These are phyloP conservation scores for Hippasteria phrygiana DNA, from an alignment of 53 echinoderm and acorn worm species.

Conservation along the genomic window DNA sequence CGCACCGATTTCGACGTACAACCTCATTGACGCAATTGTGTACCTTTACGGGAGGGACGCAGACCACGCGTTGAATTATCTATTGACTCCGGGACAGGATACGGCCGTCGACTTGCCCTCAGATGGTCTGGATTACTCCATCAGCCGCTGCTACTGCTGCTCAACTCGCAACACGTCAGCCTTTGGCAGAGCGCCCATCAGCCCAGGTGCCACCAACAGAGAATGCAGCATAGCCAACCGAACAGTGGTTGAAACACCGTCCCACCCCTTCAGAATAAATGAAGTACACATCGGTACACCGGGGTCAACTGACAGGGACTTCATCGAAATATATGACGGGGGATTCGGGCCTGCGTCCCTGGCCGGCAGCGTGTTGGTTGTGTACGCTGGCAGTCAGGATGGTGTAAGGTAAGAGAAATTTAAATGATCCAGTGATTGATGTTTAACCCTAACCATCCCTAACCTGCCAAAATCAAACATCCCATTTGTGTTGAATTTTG, in stretches of 20 bases:
- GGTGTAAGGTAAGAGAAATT: not conserved
- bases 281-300: not conserved
- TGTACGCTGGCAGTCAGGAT: not conserved
- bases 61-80: not conserved
- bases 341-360: not conserved
- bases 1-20: not conserved
- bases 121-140: not conserved
- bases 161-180: not conserved
- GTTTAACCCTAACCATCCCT: no score
- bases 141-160: conserved; percentile 49
- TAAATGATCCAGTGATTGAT: no score
- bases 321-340: not conserved
- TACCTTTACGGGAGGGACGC: not conserved
- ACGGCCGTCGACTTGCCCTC: not conserved
- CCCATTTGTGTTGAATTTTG: no score
- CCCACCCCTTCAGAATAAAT: not conserved
- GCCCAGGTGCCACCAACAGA: conserved; percentile 23
- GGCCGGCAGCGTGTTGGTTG: not conserved
- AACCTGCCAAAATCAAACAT: no score
- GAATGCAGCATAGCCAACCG: not conserved
- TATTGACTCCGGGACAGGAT: conserved; percentile 24
- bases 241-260: not conserved
- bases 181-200: conserved; percentile 21
- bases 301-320: not conserved
- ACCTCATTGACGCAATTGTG: conserved; percentile 51